These are phyloP conservation scores for Marronus borbonicus DNA, from an alignment of 2,888 invertebrate species.

Conservation along the genomic window DNA sequence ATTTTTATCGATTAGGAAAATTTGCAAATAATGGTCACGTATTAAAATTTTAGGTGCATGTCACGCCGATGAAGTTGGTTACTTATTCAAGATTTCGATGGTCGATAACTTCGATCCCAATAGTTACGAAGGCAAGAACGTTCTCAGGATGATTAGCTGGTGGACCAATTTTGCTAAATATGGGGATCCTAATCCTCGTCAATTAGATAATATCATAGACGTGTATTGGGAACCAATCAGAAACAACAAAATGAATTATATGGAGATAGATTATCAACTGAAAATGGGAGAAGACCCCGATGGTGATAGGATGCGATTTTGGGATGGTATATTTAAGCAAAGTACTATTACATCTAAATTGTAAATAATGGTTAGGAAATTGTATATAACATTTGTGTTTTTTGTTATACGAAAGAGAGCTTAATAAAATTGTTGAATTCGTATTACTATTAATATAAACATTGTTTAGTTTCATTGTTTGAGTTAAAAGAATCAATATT, in stretches of 20 bases:
- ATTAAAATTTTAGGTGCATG: slow-evolving; percentile 54
- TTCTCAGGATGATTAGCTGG: slow-evolving; percentile 58
- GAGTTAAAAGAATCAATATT: too few species aligned
- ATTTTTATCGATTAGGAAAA: too few species aligned
- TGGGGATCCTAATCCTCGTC: slow-evolving; percentile 53
- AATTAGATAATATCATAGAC: slow-evolving; percentile 51
- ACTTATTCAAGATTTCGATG: slow-evolving; percentile 57
- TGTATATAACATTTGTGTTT: too few species aligned
- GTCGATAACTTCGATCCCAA: slow-evolving; percentile 56
- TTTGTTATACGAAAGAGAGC: too few species aligned
- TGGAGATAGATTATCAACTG: slow-evolving; percentile 55
- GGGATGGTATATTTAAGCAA: slow-evolving; percentile 53
- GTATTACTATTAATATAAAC: too few species aligned
- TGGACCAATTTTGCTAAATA: slow-evolving; percentile 64
- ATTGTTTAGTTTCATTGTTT: too few species aligned
- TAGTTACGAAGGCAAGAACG: slow-evolving; percentile 59
- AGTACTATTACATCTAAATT: slow-evolving; percentile 32
- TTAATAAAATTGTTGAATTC: too few species aligned
- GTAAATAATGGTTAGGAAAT: slow-evolving; percentile 1
- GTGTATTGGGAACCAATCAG: slow-evolving; percentile 56
- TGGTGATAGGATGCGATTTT: slow-evolving; percentile 57
- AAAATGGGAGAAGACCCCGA: slow-evolving; percentile 53
- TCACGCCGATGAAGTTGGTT: slow-evolving; percentile 60
- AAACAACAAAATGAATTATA: slow-evolving; percentile 52
- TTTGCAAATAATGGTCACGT: too few species aligned